Evolutionary conservation across 2,797 vertebrate genomes (phyloP).

Genomic region (Threskiornis aethiopicus): DNA sequence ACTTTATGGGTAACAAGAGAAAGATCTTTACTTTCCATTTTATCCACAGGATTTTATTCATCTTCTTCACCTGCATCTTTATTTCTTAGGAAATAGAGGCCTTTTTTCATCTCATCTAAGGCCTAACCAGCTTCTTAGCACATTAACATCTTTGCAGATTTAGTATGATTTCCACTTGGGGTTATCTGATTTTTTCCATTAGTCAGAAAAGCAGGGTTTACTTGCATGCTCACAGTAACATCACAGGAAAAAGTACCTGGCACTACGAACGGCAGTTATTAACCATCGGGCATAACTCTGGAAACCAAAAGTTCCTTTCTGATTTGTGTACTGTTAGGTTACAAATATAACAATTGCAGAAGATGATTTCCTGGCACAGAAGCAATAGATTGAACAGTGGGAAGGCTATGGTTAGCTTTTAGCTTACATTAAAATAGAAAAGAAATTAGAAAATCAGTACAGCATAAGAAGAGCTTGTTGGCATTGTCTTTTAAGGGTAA

Average conservation of each 20-base stretch:
- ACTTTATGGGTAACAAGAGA: neutral
- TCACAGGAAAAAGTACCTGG: conserved; percentile 18
- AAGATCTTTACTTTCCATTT: conserved; percentile 6
- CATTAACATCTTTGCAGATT: neutral
- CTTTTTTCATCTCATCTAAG: neutral
- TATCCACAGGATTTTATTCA: neutral
- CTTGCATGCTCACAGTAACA: neutral
- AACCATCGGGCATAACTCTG: conserved; percentile 31
- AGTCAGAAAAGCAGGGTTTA: conserved; percentile 5
- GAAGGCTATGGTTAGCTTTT: neutral
- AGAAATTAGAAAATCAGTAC: conserved; percentile 16
- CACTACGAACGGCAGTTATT: conserved; percentile 31
- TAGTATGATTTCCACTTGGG: neutral
- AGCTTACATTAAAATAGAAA: conserved; percentile 38
- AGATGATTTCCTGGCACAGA: conserved; percentile 27
- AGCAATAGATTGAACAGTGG: neutral
- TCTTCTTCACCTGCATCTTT: neutral
- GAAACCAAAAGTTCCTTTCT: conserved; percentile 48
- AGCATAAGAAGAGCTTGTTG: conserved; percentile 11
- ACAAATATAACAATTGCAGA: conserved; percentile 30
- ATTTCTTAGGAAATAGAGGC: neutral
- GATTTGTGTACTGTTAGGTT: neutral
- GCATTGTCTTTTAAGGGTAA: neutral
- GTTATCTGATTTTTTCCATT: neutral
- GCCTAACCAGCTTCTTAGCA: neutral